These are phyloP conservation scores for Eupithecia dodoneata DNA, from an alignment of 2,888 invertebrate genomes.

Conservation along the genomic window DNA sequence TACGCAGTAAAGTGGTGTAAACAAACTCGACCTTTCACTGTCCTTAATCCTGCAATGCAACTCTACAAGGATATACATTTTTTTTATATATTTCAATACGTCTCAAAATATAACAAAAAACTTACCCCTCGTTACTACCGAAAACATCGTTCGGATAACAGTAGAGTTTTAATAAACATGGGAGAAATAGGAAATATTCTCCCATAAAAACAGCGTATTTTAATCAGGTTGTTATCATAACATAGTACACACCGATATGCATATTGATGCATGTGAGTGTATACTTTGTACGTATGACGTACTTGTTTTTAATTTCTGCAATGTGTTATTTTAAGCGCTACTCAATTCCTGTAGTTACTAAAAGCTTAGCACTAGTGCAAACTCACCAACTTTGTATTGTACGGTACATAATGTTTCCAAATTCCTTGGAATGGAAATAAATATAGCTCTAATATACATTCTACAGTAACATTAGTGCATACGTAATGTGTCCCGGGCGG, in stretches of 20 bases:
- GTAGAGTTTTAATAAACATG: neutral
- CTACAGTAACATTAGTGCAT: neutral
- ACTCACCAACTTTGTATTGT: neutral
- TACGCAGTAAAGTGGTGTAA: no score
- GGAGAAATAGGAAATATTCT: neutral
- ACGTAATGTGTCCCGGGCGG: no score
- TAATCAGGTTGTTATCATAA: neutral
- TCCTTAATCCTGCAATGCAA: neutral
- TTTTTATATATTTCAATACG: no score
- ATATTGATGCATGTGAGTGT: no score
- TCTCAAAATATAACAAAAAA: neutral
- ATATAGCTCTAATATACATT: neutral
- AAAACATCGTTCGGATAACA: neutral
- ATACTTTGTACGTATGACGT: neutral
- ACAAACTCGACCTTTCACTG: neutral
- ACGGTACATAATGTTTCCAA: neutral
- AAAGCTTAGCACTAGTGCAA: neutral
- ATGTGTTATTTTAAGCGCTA: conserved; percentile 16
- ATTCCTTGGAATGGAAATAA: neutral
- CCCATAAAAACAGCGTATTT: neutral
- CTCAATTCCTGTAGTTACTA: conserved; percentile 4
- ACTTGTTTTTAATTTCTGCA: neutral
- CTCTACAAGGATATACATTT: neutral
- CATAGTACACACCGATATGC: neutral
- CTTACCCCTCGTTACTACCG: neutral